Conservation (phyloP, 2,797 vertebrate species). For the Lindbergichthys nudifrons region DNA sequence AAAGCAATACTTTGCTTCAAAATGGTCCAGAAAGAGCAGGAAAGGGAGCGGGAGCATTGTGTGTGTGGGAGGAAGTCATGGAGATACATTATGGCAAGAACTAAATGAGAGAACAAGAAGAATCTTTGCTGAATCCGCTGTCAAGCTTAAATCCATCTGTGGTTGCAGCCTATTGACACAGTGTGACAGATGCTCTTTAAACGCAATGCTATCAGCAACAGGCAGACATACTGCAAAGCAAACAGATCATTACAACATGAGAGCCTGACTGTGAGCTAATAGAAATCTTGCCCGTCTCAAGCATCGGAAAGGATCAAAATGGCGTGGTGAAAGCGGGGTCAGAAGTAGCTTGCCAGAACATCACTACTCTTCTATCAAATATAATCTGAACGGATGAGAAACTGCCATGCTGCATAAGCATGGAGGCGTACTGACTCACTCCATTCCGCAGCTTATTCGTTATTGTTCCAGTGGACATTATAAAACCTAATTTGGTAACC, state of each 20-base stretch:
- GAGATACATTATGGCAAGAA: conserved; percentile 62
- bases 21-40: conserved; percentile 52
- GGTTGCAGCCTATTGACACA: conserved; percentile 59
- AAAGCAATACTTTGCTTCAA: conserved; percentile 41
- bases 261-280: conserved; percentile 23
- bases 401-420: conserved; percentile 49
- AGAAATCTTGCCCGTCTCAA: conserved; percentile 30
- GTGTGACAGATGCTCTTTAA: conserved; percentile 66
- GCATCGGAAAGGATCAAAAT: conserved; percentile 4
- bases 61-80: conserved; percentile 70
- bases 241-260: conserved; percentile 50
- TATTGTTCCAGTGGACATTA: conserved; percentile 56
- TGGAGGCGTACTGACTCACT: conserved; percentile 70
- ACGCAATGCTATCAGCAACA: conserved; percentile 59
- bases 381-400: conserved; percentile 62
- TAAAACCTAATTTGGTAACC: conserved; percentile 49
- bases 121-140: conserved; percentile 43
- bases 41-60: conserved; percentile 46
- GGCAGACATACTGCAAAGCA: conserved; percentile 42
- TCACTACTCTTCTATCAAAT: conserved; percentile 39
- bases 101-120: conserved; percentile 44
- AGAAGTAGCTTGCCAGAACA: conserved; percentile 40
- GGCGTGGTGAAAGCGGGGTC: conserved; percentile 55
- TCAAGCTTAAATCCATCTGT: conserved; percentile 72
- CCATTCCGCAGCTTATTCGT: conserved; percentile 56